Evolutionary conservation across 2,797 vertebrate genomes (phyloP), one percentile per base, ranked within the genome.

Genomic region (Oreochromis grahami): DNA sequence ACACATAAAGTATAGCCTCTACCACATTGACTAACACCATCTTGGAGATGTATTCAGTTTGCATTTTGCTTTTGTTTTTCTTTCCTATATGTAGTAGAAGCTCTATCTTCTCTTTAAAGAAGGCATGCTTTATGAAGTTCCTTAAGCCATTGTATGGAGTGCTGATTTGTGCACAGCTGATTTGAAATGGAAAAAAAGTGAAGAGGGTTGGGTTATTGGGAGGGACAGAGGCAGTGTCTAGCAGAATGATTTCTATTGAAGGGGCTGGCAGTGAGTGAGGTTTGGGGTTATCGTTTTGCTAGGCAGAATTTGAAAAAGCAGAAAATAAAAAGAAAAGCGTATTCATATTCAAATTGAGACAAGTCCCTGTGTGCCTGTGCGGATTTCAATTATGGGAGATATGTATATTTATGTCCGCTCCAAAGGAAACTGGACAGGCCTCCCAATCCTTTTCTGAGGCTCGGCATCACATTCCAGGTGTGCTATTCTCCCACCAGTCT

Each of bases 321-420:
- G 52, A 90, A 88, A 92, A 87, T 87, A 83, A 87, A 94, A 90
- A 86, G 83, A 92, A 81, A 86, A 80, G 9, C 74, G 55, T 63
- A 93, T 94, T 95, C 87, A 92, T 93, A 94, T 95, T 94, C 80
- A 93, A 94, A 93, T 93, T 11, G 38, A 58, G 79, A 88, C 60
- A 60, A 79, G 78, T 84, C 86, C 76, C 84, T 14, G 34, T 87
- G 82, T 83, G 84, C 80, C 77, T 79, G 55, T 56, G 34, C 17
- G 7, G 70, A 93, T 95, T 94, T 94, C 89, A 91, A 86, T 94
- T 91, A 93, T 88, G 58, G 79, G 10, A 15, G 43, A 84, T 84
- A 84, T 92, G 83, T 92, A 90, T 86, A 86, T 93, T 87, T 93
- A 89, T 94, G 80, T 88, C 43, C 38, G 38, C 50, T 83, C 53